Base-by-base conservation (phyloP, 2,888 invertebrate species). In the Ypsolopha sequella region DNA sequence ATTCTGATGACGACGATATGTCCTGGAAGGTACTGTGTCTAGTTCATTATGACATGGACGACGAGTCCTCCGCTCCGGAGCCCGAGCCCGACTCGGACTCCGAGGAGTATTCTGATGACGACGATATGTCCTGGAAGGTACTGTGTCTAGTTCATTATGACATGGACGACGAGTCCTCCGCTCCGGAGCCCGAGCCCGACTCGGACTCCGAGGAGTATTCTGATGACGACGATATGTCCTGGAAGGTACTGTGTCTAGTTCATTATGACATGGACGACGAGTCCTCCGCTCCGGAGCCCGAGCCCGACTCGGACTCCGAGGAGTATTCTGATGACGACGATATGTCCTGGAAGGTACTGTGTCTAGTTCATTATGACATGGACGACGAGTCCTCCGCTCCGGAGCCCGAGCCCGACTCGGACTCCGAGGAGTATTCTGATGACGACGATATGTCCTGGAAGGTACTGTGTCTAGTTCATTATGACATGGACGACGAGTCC, bases 391-490 rank as follows among this genome's bases (percentile, higher is more conserved):
- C 24, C 24, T 24, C 24, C 24, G 24, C 24, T 50, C 89, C 89
- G 6, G 89, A 89, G 39, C 93, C 92, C 68, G 95, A 92, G 55
- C 91, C 89, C 0, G 94, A 92, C 45, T 95, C 94, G 34, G 92
- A 92, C 57, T 95, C 96, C 60, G 96, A 97, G 67, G 98, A 98
- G 66, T 99, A 99, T 74, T 98, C 97, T 48, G 99, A 99, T 76
- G 99, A 99, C 76, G 99, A 99, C 73, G 99, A 99, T 71, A 97
- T 99, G 95, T 97, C 97, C 55, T 99, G 99, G 99, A 98, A 99
- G 88, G 95, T 82, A 24, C 24, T 24, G 24, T 24, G 24, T 24
- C 4, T 24, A 24, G 2, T 24, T 24, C 24, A 24, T 24, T 24
- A 24, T 24, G 24, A 24, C n/a, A n/a, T 24, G 24, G 24, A 3